Evolutionary conservation across 2,888 invertebrate genomes (phyloP).

Genomic region (Stenurella melanura): DNA sequence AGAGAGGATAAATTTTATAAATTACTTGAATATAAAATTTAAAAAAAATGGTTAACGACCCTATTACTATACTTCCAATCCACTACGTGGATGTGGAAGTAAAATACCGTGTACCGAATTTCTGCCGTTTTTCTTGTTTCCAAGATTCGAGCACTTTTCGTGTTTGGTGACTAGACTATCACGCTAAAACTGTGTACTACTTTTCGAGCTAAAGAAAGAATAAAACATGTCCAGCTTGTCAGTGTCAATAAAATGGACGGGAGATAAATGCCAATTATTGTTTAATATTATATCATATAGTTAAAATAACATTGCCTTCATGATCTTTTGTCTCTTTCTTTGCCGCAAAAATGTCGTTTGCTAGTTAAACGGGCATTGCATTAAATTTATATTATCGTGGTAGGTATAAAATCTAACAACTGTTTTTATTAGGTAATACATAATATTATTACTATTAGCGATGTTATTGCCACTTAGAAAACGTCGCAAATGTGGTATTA

Average conservation of each 20-base stretch:
- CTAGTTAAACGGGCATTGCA: conserved; percentile 8
- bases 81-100: too few relatives aligned
- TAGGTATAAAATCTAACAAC: conserved; percentile 11
- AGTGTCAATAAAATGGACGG: background rate
- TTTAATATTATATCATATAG: background rate
- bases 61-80: too few relatives aligned
- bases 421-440: conserved; percentile 33
- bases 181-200: too few relatives aligned
- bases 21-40: too few relatives aligned
- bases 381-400: conserved; percentile 26
- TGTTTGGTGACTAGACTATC: too few relatives aligned
- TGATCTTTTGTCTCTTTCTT: background rate
- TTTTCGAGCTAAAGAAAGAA: background rate
- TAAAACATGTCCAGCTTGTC: background rate
- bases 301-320: background rate
- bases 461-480: conserved; percentile 23
- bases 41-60: too few relatives aligned
- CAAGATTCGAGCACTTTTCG: too few relatives aligned
- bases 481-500: conserved; percentile 17
- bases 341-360: conserved; percentile 10
- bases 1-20: too few relatives aligned
- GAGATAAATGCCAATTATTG: background rate
- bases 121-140: too few relatives aligned
- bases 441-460: conserved; percentile 17
- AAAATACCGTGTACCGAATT: too few relatives aligned